phyloP scores from a whole-genome alignment of 30 jellyfish, hydroid and myxozoan genomes.

The Chrysaora quinquecirrha region DNA sequence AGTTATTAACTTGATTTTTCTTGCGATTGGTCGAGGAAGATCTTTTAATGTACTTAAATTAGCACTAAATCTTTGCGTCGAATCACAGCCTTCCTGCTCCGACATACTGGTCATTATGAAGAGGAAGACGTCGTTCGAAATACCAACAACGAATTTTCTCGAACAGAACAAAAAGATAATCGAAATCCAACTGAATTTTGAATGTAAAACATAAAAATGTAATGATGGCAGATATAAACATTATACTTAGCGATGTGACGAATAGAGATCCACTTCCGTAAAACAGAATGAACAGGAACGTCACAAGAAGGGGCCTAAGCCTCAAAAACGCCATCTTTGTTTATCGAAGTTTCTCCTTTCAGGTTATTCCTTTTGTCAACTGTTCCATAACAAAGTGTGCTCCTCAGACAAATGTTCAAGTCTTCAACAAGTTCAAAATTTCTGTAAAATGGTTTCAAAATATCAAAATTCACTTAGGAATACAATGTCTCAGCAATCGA shows the following conservation, averaged over 20 bases:
- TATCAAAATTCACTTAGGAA: too few relatives aligned
- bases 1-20: constrained; percentile 53
- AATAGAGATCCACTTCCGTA: constrained; percentile 64
- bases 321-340: constrained; percentile 24
- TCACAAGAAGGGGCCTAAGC: constrained; percentile 59
- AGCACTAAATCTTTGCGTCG: too few relatives aligned
- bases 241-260: constrained; percentile 44
- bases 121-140: too few relatives aligned
- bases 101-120: too few relatives aligned
- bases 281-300: constrained; percentile 35
- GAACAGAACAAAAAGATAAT: constrained; percentile 36
- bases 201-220: constrained; percentile 79
- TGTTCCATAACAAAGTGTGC: too few relatives aligned
- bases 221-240: constrained; percentile 55
- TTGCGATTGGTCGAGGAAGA: constrained; percentile 93
- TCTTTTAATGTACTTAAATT: constrained; percentile 26
- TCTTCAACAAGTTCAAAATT: too few relatives aligned
- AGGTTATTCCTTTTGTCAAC: background rate
- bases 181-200: constrained; percentile 76
- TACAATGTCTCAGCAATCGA: too few relatives aligned
- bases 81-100: too few relatives aligned
- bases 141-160: constrained; percentile 32
- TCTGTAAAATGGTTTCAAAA: too few relatives aligned
- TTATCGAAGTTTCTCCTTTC: background rate
- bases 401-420: too few relatives aligned